These are phyloP conservation scores for Pogonognathellus flavescens DNA, from an alignment of 1,140 invertebrate species.

Conservation along the genomic window DNA sequence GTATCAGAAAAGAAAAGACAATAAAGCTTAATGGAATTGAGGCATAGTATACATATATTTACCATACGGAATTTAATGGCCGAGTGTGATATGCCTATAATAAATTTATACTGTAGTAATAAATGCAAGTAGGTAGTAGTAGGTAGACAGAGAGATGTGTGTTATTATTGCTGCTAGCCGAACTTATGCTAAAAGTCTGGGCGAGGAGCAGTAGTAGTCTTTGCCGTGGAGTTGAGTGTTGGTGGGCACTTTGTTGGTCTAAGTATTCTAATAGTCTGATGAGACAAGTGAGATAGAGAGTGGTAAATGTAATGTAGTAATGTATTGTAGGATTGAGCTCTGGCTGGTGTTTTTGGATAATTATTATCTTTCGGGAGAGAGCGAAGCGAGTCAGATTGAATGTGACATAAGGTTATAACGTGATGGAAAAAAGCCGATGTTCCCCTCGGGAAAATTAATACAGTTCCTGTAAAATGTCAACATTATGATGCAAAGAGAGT, in stretches of 20 bases:
- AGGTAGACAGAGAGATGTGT: background rate
- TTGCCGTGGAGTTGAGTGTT: background rate
- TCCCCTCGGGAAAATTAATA: constrained; percentile 67
- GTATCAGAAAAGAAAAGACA: background rate
- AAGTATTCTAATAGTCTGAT: too few relatives aligned
- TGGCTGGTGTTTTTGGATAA: constrained; percentile 61
- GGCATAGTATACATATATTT: background rate
- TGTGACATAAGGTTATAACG: constrained; percentile 63
- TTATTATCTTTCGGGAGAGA: constrained; percentile 57
- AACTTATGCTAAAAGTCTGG: background rate
- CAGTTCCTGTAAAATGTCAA: constrained; percentile 67
- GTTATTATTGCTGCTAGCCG: background rate
- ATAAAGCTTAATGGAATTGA: constrained; percentile 10
- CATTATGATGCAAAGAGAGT: constrained; percentile 66
- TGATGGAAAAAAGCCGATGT: constrained; percentile 66
- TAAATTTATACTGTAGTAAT: background rate
- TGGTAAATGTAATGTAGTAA: background rate
- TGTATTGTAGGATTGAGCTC: constrained; percentile 9
- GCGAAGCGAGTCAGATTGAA: constrained; percentile 52
- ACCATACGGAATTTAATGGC: constrained; percentile 2
- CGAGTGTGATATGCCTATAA: background rate
- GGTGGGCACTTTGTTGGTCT: background rate
- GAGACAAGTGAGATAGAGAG: background rate
- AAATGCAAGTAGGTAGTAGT: background rate
- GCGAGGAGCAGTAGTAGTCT: background rate